Base-by-base conservation (phyloP, 2,888 invertebrate genomes). In the Eristalis tenax region DNA sequence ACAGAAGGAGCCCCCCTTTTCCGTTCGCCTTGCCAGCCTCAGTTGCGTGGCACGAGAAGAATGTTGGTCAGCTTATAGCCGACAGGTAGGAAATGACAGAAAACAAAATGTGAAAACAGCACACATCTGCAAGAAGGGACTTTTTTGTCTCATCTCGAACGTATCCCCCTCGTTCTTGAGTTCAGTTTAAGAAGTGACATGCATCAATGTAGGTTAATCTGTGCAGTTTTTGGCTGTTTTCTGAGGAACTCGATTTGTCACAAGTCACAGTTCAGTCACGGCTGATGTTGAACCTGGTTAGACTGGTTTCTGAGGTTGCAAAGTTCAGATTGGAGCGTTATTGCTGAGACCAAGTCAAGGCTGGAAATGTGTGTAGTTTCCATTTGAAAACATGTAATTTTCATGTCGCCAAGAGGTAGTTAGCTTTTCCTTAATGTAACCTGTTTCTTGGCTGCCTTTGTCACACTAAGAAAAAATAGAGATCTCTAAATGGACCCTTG, bases 141-240 rank as follows among this genome's bases (percentile, higher is more conserved):
- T 32, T 65, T 59, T 74, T 28, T 6, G 26, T 61, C 0, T 28
- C 11, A 28, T 56, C 0, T 4, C 1, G 15, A 35, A 26, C 23
- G 56, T 66, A 65, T 66, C 35, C 71, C 18, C 38, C 18, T 59
- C 18, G 35, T 13, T 18, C 22, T 15, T 22, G 32, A n/a, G n/a
- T n/a, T 43, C 15, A 18, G 28, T 32, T 43, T 73, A 63, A n/a
- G 61, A 68, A 23, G 32, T 73, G 56, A 59, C 75, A 63, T 40
- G 66, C 70, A 28, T 23, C 18, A 63, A 84, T 80, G 75, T 84
- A 63, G 84, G 80, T 80, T 84, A 71, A 80, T 65, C 63, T 35
- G 28, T 22, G 5, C 10, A 1, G 18, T 11, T 40, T 64, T 74
- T 32, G 50, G n/a, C n/a, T 18, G 18, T 18, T n/a, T 50, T n/a